Evolutionary conservation across 2,797 vertebrate genomes (phyloP).

Genomic region (Sardinella longiceps): DNA sequence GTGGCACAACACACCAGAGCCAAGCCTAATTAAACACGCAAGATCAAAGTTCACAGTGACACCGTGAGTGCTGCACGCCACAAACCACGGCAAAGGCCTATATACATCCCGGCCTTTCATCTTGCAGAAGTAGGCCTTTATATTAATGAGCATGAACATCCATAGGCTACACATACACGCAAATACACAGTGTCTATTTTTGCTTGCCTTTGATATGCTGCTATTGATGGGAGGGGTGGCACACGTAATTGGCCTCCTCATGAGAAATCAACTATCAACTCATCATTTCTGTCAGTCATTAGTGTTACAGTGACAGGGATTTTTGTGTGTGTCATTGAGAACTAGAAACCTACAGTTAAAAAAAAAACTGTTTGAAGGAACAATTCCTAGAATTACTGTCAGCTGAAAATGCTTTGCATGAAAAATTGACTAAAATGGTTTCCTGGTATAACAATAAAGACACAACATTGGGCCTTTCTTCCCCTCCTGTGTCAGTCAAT

Average conservation of each 20-base stretch:
- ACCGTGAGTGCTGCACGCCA: not conserved
- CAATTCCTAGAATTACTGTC: not conserved
- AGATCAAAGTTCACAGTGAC: slow-evolving; percentile 14
- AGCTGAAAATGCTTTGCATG: not conserved
- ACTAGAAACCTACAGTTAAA: not conserved
- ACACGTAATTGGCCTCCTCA: not conserved
- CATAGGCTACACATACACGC: too few relatives aligned
- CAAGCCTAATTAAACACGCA: slow-evolving; percentile 46
- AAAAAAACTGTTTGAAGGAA: not conserved
- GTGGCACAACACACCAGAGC: slow-evolving; percentile 53
- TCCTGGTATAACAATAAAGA: not conserved
- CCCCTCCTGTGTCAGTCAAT: not conserved
- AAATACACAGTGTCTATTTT: not conserved
- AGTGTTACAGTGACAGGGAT: not conserved
- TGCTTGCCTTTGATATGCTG: not conserved
- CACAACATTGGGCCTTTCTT: not conserved
- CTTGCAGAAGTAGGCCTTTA: not conserved
- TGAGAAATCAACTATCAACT: not conserved
- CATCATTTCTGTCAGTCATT: not conserved
- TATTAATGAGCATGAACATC: not conserved
- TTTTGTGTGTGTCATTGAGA: not conserved
- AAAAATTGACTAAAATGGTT: not conserved
- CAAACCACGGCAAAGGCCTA: not conserved
- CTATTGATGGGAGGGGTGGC: not conserved
- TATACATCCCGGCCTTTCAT: slow-evolving; percentile 11